Base-by-base conservation (phyloP, 2,888 invertebrate species). In the Andrena marginata region DNA sequence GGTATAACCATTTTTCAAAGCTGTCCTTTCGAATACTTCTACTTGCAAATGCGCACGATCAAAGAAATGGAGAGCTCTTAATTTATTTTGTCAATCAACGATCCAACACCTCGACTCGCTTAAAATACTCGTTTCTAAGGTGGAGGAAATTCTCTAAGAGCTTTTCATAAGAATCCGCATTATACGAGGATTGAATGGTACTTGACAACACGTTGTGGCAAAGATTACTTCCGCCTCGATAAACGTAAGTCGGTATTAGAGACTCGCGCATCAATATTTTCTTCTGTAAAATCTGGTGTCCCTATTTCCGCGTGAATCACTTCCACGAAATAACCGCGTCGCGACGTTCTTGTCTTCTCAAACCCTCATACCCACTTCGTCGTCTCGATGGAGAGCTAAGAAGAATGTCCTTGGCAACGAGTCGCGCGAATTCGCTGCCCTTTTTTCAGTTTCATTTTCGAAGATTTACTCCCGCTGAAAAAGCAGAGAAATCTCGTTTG, bases 401-500 rank as follows among this genome's bases (percentile, higher is more conserved):
- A 20, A 23, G 16, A 35, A 49, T 54, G 35, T 68, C 54, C 26
- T 8, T 48, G 42, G 5, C 63, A 26, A 59, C 35, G 77, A 49
- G 33, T 78, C 67, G 54, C 20, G 23, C 20, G 13, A 67, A 67
- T 51, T 67, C 42, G 6, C 23, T 31, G 13, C 10, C 35, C n/a
- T 10, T 35, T 59, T 59, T 26, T 23, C 26, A 13, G 51, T 42
- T 65, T n/a, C 77, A 49, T 77, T 77, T 69, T 64, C 49, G 33
- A 49, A 56, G 69, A 64, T 79, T 64, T 65, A 64, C 56, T n/a
- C 7, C 23, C 8, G 33, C 7, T 33, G 23, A 33, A 29, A 49
- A 33, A 56, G 29, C 20, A 56, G 16, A 8, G 31, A 79, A 69
- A 79, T 79, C 77, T 68, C 68, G 63, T 76, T 76, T n/a, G 56